These are phyloP conservation scores for Hermetia illucens DNA, from an alignment of 1,140 invertebrate species.

Conservation along the genomic window DNA sequence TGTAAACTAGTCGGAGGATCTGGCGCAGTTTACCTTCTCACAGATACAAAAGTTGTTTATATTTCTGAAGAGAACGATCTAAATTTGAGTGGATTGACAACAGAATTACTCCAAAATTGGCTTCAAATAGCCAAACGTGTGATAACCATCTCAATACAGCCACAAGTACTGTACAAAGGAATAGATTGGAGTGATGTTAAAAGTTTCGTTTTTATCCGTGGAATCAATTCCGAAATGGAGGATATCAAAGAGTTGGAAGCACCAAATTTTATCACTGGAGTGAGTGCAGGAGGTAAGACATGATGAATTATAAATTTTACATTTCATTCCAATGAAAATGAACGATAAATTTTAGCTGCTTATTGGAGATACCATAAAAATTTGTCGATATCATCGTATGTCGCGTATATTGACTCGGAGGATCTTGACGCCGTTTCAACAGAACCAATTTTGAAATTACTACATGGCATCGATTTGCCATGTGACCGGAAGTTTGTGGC, in stretches of 20 bases:
- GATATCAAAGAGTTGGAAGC: constrained; percentile 17
- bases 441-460: constrained; percentile 18
- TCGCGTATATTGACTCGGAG: constrained; percentile 20
- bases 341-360: constrained; percentile 12
- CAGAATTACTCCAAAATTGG: constrained; percentile 17
- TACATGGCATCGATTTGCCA: constrained; percentile 12
- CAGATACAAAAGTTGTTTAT: constrained; percentile 16
- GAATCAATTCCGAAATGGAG: constrained; percentile 10
- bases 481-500: constrained; percentile 16
- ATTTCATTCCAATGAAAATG: background rate
- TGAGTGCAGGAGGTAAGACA: constrained; percentile 19
- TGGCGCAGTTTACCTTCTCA: too few species aligned
- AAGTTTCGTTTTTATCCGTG: constrained; percentile 15
- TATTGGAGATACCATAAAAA: constrained; percentile 15
- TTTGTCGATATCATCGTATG: constrained; percentile 14
- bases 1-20: too few species aligned
- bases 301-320: background rate
- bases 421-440: constrained; percentile 18
- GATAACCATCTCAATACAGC: constrained; percentile 18
- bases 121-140: constrained; percentile 16
- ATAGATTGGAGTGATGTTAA: constrained; percentile 15
- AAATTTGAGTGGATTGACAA: constrained; percentile 17
- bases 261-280: constrained; percentile 24
- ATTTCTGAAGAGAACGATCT: constrained; percentile 17
- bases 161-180: constrained; percentile 24